Evolutionary conservation across 2,888 invertebrate species (phyloP).

Genomic region (Antheraea assamensis): DNA sequence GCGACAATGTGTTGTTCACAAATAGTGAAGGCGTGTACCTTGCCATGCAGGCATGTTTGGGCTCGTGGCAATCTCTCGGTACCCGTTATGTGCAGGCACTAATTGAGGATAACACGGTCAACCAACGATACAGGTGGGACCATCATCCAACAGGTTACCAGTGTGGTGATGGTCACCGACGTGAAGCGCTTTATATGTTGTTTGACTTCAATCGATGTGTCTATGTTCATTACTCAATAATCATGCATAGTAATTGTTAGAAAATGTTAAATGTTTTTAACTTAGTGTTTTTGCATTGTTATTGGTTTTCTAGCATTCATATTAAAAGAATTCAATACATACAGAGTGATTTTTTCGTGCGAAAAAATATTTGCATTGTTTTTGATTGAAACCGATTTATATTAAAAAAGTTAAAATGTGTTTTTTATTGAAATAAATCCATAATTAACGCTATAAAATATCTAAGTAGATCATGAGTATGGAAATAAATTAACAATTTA

Average conservation of each 20-base stretch:
- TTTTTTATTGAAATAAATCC: too few relatives aligned
- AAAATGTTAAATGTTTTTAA: neutral
- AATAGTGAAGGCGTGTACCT: conserved; percentile 70
- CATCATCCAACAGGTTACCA: conserved; percentile 5
- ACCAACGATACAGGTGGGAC: conserved; percentile 67
- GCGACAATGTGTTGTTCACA: conserved; percentile 49
- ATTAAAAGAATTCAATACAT: neutral
- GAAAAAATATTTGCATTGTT: too few relatives aligned
- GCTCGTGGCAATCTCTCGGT: conserved; percentile 66
- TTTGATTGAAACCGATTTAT: too few relatives aligned
- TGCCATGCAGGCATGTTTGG: conserved; percentile 67
- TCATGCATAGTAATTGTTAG: conserved; percentile 1
- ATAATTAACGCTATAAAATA: neutral
- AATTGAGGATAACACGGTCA: conserved; percentile 69
- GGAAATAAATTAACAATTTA: neutral
- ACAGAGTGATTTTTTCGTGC: too few relatives aligned
- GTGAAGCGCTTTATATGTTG: conserved; percentile 3
- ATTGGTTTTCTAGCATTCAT: neutral
- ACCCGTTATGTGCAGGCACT: conserved; percentile 65
- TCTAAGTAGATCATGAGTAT: neutral
- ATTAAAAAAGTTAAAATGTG: too few relatives aligned
- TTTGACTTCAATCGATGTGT: neutral
- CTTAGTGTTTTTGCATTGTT: neutral
- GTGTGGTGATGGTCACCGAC: conserved; percentile 6
- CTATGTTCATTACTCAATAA: neutral